Evolutionary conservation across 2,797 vertebrate genomes (phyloP), one percentile per base, ranked within the genome.

Genomic region (Cheirogaleus major): DNA sequence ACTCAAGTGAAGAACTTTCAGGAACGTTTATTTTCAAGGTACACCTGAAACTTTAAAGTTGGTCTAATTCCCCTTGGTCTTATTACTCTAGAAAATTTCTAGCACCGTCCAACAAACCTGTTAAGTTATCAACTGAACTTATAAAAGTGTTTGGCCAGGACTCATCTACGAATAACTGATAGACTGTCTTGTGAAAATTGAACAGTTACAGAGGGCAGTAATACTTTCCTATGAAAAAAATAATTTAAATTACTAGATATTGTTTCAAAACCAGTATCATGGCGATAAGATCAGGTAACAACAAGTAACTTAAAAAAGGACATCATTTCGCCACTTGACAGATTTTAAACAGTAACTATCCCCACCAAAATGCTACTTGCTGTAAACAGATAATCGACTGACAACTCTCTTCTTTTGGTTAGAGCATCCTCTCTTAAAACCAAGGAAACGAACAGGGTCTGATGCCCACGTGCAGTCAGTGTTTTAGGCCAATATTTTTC

Each of bases 181-280:
- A 91, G 17, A 70, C 38, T 23, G 23, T 43, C 82, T 95, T 75
- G 2, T 1, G 41, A 95, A 94, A 96, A 91, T 32, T 81, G 89
- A 91, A 79, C 63, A 90, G 63, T 91, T 89, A 92, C 23, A 73
- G 5, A 11, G 12, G 7, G 2, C 41, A 73, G 41, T n/a, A 38
- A 91, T 69, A 93, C 22, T 70, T 76, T 63, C 50, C 50, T 70
- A 87, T 73, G 38, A 59, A 89, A 97, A 78, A 59, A 43, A 92
- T 55, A 81, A 80, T 90, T 93, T 73, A 89, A 89, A 22, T 91
- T 70, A 81, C 67, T 67, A 93, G 32, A 87, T 63, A 80, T 48
- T 30, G n/a, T 94, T 97, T 73, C 80, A 92, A 96, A 95, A 87
- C 95, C 59, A 83, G 38, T 79, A 89, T 75, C 32, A 63, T 25